These are phyloP conservation scores for Hipparchia semele DNA, from an alignment of 2,888 invertebrate species.

Conservation along the genomic window DNA sequence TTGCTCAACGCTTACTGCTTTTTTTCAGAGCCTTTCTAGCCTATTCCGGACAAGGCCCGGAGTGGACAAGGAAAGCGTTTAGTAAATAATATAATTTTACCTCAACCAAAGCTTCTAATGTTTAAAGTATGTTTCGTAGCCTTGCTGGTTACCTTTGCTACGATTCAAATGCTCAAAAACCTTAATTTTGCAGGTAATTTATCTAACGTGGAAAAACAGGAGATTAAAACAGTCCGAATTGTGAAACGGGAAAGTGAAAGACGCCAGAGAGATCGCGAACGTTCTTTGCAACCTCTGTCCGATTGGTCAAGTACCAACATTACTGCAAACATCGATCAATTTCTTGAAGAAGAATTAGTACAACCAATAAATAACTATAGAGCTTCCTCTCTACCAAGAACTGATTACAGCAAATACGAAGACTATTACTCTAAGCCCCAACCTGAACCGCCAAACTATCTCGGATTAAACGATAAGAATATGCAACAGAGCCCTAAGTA, in stretches of 20 bases:
- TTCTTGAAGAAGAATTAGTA: constrained; percentile 75
- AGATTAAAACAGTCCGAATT: constrained; percentile 96
- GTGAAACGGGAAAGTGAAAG: constrained; percentile 96
- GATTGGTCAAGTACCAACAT: constrained; percentile 73
- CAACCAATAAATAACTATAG: constrained; percentile 68
- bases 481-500: constrained; percentile 76
- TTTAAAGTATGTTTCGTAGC: neutral
- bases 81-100: constrained; percentile 12
- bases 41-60: too few relatives aligned
- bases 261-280: constrained; percentile 91
- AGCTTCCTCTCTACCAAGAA: constrained; percentile 81
- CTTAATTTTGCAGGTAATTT: constrained; percentile 81
- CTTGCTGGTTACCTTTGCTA: neutral
- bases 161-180: neutral
- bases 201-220: constrained; percentile 90
- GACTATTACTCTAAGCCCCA: constrained; percentile 65
- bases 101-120: neutral
- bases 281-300: constrained; percentile 79
- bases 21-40: too few relatives aligned
- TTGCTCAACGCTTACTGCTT: too few relatives aligned
- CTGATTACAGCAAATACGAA: constrained; percentile 67
- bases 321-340: constrained; percentile 74
- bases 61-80: too few relatives aligned
- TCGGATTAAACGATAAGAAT: constrained; percentile 61
- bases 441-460: constrained; percentile 61